Percentiles rank a stretch among this genome's conserved stretches.
Evolutionary conservation across 2,888 invertebrate genomes (phyloP).

Genomic region (Micoletzkya japonica): DNA sequence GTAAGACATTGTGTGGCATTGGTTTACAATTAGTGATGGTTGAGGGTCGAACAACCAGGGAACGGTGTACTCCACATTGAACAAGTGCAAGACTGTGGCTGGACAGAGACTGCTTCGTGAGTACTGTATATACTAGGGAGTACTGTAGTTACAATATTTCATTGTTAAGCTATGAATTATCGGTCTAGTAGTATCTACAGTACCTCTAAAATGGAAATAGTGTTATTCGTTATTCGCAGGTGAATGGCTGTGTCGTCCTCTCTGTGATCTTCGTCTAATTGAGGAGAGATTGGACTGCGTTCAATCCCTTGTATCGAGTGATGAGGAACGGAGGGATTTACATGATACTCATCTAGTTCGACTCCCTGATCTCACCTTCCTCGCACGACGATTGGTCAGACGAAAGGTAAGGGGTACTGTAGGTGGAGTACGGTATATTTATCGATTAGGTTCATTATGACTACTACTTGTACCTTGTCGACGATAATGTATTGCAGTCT

Average conservation of each 20-base stretch:
- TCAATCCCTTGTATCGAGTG: background rate
- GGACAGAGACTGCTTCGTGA: constrained; percentile 53
- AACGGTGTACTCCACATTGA: constrained; percentile 53
- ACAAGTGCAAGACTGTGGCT: constrained; percentile 55
- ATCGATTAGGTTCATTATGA: background rate
- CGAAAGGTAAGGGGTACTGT: constrained; percentile 24
- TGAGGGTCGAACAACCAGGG: constrained; percentile 6
- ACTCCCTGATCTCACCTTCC: constrained; percentile 23
- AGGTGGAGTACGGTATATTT: too few species aligned
- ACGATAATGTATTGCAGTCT: background rate
- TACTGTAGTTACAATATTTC: background rate
- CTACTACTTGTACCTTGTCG: background rate
- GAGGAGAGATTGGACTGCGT: constrained; percentile 38
- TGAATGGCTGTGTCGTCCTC: constrained; percentile 60
- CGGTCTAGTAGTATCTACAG: background rate
- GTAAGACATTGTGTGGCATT: background rate
- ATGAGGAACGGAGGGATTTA: background rate
- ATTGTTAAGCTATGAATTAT: background rate
- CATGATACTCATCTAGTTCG: constrained; percentile 1
- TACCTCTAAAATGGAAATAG: background rate
- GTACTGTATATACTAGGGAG: constrained; percentile 9
- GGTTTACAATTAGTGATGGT: background rate
- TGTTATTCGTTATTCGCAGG: constrained; percentile 34
- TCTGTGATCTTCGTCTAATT: constrained; percentile 46
- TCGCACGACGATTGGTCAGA: constrained; percentile 12